Evolutionary conservation across 2,113 vertebrate genomes (phyloP).

Genomic region (Mormyrus lacerda): DNA sequence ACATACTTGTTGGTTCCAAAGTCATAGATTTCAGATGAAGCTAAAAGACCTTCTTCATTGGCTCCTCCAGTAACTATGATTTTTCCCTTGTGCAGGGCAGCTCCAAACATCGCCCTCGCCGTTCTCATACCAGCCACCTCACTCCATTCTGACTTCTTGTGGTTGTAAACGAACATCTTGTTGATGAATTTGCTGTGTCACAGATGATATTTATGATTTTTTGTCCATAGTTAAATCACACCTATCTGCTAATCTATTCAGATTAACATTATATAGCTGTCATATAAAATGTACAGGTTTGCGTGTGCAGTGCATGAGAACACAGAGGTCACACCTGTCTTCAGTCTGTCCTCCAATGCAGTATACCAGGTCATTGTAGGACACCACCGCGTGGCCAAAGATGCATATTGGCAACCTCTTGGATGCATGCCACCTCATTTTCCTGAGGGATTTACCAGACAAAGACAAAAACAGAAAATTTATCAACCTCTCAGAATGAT

Average conservation of each 20-base stretch:
- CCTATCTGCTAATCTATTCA: not conserved
- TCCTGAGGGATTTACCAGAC: conserved; percentile 55
- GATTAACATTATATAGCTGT: too few species aligned
- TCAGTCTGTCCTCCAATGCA: conserved; percentile 92
- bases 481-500: not conserved
- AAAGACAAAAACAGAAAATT: not conserved
- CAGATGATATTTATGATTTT: not conserved
- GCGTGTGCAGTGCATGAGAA: not conserved
- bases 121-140: conserved; percentile 89
- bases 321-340: conserved; percentile 74
- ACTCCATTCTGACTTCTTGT: conserved; percentile 95
- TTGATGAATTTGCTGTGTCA: conserved; percentile 78
- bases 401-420: conserved; percentile 88
- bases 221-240: not conserved
- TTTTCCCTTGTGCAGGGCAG: conserved; percentile 78
- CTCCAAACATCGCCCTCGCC: conserved; percentile 88
- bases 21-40: conserved; percentile 83
- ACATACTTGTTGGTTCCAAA: conserved; percentile 89
- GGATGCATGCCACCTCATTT: conserved; percentile 83
- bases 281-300: too few species aligned
- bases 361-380: conserved; percentile 85
- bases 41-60: conserved; percentile 83
- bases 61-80: conserved; percentile 85
- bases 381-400: conserved; percentile 83
- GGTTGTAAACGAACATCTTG: conserved; percentile 86